Base-by-base conservation (phyloP, 2,113 vertebrate genomes). In the Tricholaema leucomelas region DNA sequence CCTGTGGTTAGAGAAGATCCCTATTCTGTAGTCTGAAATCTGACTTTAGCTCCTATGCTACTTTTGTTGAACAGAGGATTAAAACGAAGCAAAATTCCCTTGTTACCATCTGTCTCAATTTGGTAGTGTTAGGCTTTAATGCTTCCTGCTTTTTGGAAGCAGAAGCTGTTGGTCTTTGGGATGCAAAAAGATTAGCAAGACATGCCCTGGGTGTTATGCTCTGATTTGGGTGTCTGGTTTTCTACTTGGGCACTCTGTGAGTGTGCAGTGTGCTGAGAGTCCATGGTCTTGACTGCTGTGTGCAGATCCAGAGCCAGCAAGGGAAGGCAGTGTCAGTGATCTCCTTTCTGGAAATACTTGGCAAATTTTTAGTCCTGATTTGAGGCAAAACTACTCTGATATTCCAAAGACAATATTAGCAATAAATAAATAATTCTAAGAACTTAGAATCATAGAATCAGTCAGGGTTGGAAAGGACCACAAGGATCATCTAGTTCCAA, bases 251-350 rank as follows among this genome's bases (percentile, higher is more conserved):
- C 11, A 15, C 23, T 65, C 2, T 1, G 18, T 28, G 38, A 23
- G 12, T 14, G 10, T 27, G 10, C 8, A 31, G 5, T 2, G 0
- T 23, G 44, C 36, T 64, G 10, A 6, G 6, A 55, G 24, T 12
- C 35, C 21, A 3, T 25, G 31, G 61, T 63, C 36, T 7, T 0
- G 0, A 28, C 38, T 52, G 23, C 24, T 69, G 23, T 0, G 0
- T 50, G 17, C 20, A 31, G 58, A 17, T 24, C 44, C 38, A n/a
- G 44, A 21, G 27, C 24, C 8, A 61, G 24, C 27, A 15, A 5
- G 14, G 9, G 31, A 74, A 65, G 30, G 20, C 30, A 79, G 44
- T 4, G 3, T 30, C 61, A 61, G 7, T 9, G 31, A 56, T 5
- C 2, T 18, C 15, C 28, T 38, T 42, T 18, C 23, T 35, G 30